Conservation (phyloP, 2,888 invertebrate species). For the Rhorus exstirpatorius region DNA sequence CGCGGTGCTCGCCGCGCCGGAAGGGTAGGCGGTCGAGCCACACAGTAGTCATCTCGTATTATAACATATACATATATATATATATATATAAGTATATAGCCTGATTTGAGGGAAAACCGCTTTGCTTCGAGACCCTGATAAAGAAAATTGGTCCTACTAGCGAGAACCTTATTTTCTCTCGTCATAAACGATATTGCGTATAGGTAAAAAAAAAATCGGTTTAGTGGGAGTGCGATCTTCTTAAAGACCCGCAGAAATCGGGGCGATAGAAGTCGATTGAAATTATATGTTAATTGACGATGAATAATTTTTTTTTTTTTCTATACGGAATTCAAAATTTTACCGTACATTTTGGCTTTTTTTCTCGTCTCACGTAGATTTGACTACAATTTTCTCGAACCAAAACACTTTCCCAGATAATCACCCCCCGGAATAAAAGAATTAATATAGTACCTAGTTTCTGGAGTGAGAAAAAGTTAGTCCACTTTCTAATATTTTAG, state of each 20-base stretch:
- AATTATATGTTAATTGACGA: conserved; percentile 1
- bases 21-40: conserved; percentile 57
- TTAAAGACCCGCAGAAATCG: conserved; percentile 7
- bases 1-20: conserved; percentile 44
- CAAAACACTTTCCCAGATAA: too few species aligned
- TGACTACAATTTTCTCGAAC: too few species aligned
- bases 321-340: too few species aligned
- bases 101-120: conserved; percentile 33
- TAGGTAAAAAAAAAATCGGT: conserved; percentile 28
- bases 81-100: too few species aligned
- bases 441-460: too few species aligned
- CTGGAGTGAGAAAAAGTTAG: too few species aligned
- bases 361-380: too few species aligned
- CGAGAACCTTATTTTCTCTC: conserved; percentile 40
- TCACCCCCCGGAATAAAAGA: too few species aligned
- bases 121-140: conserved; percentile 36
- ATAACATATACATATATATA: neutral
- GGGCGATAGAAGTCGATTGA: neutral
- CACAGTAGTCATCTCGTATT: conserved; percentile 15
- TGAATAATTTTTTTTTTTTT: neutral
- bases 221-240: neutral
- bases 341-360: too few species aligned
- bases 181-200: conserved; percentile 42
- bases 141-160: conserved; percentile 28
- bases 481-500: too few species aligned